Evolutionary conservation across 2,113 vertebrate species (phyloP), one percentile per base, ranked within the genome.

Genomic region (Circaetus cinerascens): DNA sequence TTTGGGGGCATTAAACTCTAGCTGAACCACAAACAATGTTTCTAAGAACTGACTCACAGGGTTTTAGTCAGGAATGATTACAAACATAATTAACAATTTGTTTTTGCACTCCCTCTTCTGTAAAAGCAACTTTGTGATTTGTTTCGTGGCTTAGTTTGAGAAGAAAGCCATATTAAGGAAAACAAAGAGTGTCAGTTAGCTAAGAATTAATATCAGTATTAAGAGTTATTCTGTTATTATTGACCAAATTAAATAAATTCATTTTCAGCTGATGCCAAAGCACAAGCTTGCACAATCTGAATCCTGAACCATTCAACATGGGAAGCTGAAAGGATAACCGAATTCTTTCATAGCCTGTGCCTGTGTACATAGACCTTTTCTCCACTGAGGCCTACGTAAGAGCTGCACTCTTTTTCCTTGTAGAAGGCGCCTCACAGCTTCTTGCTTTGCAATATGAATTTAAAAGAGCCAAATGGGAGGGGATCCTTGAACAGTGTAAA

Each of bases 41-140:
- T 96, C 91, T 87, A 92, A 95, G 86, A 94, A 77, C 86, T 95
- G 96, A 95, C 91, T 97, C 93, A 97, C 55, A 62, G 51, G 40
- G 19, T 36, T 76, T 7, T 63, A 88, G 72, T 90, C 93, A 94
- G 59, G 76, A 93, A 73, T 57, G 62, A 94, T 96, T 95, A 93
- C 75, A 87, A 93, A 90, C 13, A 19, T 74, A 95, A 96, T 97
- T 98, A 97, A 76, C 50, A 55, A 90, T 87, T 90, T 81, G 53
- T 19, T 96, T 97, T 94, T 92, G 18, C 32, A 32, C 15, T 85
- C 67, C 15, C 7, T 91, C 18, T 78, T 87, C 63, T 82, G 32
- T 72, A 91, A 76, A 38, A 91, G 32, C 11, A 89, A 60, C 62
- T 87, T 66, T 36, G n/a, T 77, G 83, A 83, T 81, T 86, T 78